Evolutionary conservation across 2,797 vertebrate genomes (phyloP).

Genomic region (Falco peregrinus): DNA sequence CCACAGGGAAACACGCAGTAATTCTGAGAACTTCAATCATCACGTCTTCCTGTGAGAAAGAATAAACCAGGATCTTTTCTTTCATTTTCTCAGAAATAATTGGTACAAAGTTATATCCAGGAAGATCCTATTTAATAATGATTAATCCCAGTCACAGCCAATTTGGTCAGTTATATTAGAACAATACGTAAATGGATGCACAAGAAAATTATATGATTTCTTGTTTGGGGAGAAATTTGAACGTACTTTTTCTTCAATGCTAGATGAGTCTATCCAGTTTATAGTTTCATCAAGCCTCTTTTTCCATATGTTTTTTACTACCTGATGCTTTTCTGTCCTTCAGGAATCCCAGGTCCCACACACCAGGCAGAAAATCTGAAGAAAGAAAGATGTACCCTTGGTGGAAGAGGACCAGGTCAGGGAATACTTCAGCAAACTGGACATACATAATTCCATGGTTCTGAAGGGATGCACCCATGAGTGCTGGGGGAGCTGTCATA

Average conservation of each 20-base stretch:
- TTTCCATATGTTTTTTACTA: too few relatives aligned
- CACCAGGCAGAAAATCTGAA: neutral
- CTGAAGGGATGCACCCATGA: too few relatives aligned
- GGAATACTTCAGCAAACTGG: too few relatives aligned
- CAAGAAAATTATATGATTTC: neutral
- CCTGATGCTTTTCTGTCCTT: too few relatives aligned
- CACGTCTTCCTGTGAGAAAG: neutral
- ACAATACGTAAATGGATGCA: neutral
- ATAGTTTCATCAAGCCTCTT: too few relatives aligned
- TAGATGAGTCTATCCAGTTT: too few relatives aligned
- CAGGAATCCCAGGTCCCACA: too few relatives aligned
- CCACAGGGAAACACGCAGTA: neutral
- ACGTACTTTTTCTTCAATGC: too few relatives aligned
- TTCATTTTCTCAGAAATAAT: neutral
- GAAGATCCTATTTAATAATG: neutral
- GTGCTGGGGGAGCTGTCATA: too few relatives aligned
- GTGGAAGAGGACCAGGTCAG: neutral
- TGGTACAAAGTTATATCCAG: neutral
- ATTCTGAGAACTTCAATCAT: neutral
- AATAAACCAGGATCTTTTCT: neutral
- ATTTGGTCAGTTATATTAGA: neutral
- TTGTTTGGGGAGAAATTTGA: neutral
- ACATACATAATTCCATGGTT: too few relatives aligned
- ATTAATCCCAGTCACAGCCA: neutral
- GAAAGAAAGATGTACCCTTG: neutral